Percentiles rank a stretch among this genome's conserved stretches.
These are phyloP conservation scores for Caenorhabditis zanzibari DNA, from an alignment of 2,888 invertebrate genomes.

Conservation along the genomic window DNA sequence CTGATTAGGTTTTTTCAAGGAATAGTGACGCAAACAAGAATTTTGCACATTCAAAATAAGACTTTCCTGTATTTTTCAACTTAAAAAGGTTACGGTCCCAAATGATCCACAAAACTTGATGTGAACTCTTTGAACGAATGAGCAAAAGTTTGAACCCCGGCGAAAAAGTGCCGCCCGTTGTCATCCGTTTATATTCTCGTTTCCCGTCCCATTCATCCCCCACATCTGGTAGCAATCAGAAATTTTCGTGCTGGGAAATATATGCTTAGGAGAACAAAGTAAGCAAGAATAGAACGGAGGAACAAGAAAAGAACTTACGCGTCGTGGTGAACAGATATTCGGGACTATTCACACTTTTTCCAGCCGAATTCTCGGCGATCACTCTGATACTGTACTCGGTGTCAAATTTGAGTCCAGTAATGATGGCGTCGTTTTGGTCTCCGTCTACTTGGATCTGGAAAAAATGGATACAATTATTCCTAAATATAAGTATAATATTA, in stretches of 20 bases:
- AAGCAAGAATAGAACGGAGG: constrained; percentile 1
- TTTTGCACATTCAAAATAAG: too few relatives aligned
- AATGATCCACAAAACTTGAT: too few relatives aligned
- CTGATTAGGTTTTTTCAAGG: constrained; percentile 9
- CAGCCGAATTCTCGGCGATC: constrained; percentile 76
- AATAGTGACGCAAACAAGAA: constrained; percentile 21
- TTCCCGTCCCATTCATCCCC: not conserved
- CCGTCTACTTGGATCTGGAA: constrained; percentile 70
- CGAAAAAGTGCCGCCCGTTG: constrained; percentile 12
- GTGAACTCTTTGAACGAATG: too few relatives aligned
- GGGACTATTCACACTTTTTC: constrained; percentile 72
- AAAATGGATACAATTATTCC: not conserved
- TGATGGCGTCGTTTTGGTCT: constrained; percentile 58
- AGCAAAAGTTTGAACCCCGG: not conserved
- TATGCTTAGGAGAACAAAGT: constrained; percentile 19
- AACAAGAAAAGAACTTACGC: constrained; percentile 66
- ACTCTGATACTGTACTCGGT: constrained; percentile 72
- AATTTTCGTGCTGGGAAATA: constrained; percentile 34
- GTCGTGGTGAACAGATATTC: constrained; percentile 72
- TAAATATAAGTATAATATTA: not conserved
- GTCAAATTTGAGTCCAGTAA: constrained; percentile 71
- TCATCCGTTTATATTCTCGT: constrained; percentile 47
- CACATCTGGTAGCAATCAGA: constrained; percentile 61
- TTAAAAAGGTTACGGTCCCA: too few relatives aligned
- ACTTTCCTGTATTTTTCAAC: too few relatives aligned